These are phyloP conservation scores for Typhlichthys eigenmanni DNA, from an alignment of 2,797 vertebrate genomes.

Conservation along the genomic window DNA sequence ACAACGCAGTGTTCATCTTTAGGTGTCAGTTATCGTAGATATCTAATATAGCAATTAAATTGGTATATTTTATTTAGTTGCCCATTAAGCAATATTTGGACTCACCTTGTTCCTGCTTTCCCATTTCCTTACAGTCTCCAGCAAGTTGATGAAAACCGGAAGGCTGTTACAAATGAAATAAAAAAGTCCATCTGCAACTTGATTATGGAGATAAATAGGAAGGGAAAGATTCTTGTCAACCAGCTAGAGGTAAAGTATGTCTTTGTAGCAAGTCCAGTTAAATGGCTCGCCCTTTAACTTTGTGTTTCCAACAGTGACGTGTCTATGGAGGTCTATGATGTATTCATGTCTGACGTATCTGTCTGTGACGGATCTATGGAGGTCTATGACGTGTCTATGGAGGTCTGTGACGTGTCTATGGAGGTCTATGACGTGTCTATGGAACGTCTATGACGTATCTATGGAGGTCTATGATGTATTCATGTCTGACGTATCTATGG, in stretches of 20 bases:
- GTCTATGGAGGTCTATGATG: no score
- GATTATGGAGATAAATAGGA: constrained; percentile 98
- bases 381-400: no score
- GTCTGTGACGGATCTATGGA: no score
- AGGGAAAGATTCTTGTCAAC: constrained; percentile 94
- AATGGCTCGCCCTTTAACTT: neutral
- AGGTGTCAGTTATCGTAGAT: neutral
- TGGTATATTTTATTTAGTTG: no score
- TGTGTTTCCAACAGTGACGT: no score
- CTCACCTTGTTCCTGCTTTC: neutral
- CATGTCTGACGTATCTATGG: no score
- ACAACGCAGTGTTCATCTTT: neutral
- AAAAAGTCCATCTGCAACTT: constrained; percentile 97
- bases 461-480: no score
- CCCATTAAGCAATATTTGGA: neutral
- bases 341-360: no score
- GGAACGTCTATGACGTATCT: no score
- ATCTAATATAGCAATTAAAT: no score
- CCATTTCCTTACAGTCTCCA: constrained; percentile 80
- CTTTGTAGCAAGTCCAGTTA: neutral
- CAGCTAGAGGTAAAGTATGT: constrained; percentile 92
- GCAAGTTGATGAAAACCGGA: constrained; percentile 96
- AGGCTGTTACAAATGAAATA: constrained; percentile 94
- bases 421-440: no score
- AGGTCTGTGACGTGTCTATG: no score